These are phyloP conservation scores for Ciconia nigra DNA, from an alignment of 2,797 vertebrate species.

Conservation along the genomic window DNA sequence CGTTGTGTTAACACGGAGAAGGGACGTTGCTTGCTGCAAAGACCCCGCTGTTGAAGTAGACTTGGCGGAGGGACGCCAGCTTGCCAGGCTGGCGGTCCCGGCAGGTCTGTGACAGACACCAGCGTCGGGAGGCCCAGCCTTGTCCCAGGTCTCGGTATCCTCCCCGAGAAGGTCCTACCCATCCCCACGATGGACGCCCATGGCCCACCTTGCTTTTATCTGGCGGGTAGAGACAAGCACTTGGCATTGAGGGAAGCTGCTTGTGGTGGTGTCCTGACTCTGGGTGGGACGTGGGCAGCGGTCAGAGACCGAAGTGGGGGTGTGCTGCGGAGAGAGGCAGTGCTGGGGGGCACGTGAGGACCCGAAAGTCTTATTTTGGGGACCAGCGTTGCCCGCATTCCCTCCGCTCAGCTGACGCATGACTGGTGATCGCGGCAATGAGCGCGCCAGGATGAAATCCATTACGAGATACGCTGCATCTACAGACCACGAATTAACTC, in stretches of 20 bases:
- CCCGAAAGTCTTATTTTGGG: background rate
- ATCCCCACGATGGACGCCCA: rapidly evolving
- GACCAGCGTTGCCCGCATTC: rapidly evolving
- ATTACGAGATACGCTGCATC: background rate
- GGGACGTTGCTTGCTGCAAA: background rate
- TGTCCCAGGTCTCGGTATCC: background rate
- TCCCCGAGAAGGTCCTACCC: background rate
- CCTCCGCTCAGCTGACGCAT: rapidly evolving
- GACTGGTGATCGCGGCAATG: background rate
- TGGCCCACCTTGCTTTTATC: background rate
- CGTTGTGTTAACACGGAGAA: rapidly evolving
- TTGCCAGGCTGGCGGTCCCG: background rate
- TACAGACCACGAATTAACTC: background rate
- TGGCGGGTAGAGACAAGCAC: background rate
- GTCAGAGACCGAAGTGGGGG: background rate
- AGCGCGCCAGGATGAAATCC: background rate
- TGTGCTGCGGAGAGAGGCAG: rapidly evolving
- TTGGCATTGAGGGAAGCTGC: background rate
- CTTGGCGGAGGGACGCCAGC: background rate
- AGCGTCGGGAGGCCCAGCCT: background rate
- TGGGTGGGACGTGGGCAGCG: rapidly evolving
- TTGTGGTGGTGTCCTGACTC: background rate
- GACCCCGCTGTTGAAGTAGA: background rate
- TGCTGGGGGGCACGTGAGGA: rapidly evolving
- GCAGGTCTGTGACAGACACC: rapidly evolving